Evolutionary conservation across 2,113 vertebrate genomes (phyloP).

Genomic region (Actenoides hombroni): DNA sequence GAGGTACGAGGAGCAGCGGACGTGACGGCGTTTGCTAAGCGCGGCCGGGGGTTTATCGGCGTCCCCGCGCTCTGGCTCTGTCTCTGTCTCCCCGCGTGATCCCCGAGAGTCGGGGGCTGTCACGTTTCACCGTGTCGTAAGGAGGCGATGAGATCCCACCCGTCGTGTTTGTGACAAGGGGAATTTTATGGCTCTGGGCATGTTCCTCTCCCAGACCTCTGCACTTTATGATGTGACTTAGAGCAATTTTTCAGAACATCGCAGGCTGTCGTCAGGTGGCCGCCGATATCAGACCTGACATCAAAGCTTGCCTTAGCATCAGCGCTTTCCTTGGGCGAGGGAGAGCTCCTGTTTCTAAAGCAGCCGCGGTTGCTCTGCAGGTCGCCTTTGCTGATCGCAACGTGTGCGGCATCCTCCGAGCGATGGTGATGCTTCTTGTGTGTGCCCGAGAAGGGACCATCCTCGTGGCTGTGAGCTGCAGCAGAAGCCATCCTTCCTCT

Average conservation of each 20-base stretch:
- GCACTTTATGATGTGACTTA: not conserved
- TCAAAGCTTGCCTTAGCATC: not conserved
- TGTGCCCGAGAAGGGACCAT: accelerated
- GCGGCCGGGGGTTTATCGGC: not conserved
- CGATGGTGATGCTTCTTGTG: accelerated
- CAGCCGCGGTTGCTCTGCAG: not conserved
- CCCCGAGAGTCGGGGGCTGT: not conserved
- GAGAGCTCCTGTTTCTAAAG: not conserved
- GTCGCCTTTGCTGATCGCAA: not conserved
- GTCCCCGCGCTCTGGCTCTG: not conserved
- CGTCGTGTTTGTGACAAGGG: not conserved
- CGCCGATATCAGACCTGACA: not conserved
- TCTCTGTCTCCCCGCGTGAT: not conserved
- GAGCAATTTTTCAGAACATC: not conserved
- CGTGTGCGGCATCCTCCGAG: too few species aligned
- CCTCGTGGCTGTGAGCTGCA: not conserved
- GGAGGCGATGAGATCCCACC: not conserved
- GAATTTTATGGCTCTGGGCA: not conserved
- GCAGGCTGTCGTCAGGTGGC: not conserved
- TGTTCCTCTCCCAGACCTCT: not conserved
- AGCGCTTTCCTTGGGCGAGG: not conserved
- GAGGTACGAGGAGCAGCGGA: not conserved
- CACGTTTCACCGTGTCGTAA: not conserved
- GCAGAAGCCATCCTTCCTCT: too few species aligned
- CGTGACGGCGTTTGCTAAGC: not conserved